phyloP scores from a whole-genome alignment of 2,888 invertebrate species.

The Gerris lacustris region DNA sequence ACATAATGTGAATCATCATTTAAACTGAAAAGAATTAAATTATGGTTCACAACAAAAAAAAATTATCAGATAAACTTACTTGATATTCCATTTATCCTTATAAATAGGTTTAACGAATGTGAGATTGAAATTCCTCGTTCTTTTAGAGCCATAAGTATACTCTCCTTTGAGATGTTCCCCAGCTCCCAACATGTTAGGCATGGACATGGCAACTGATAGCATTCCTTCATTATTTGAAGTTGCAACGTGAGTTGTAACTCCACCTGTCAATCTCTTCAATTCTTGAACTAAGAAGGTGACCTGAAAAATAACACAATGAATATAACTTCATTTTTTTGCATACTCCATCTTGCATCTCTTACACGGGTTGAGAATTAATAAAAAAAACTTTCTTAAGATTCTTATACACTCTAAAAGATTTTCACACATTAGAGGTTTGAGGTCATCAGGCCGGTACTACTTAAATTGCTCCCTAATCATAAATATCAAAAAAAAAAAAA shows the following conservation, averaged over 20 bases:
- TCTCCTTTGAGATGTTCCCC: conserved; percentile 73
- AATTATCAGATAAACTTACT: neutral
- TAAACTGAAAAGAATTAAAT: no score
- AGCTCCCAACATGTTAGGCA: conserved; percentile 76
- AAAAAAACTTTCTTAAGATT: no score
- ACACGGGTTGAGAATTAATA: no score
- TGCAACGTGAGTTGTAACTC: conserved; percentile 74
- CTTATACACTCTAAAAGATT: no score
- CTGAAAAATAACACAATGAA: conserved; percentile 38
- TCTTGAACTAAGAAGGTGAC: conserved; percentile 81
- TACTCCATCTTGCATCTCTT: no score
- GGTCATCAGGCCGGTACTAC: no score
- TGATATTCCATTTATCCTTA: neutral
- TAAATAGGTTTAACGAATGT: conserved; percentile 68
- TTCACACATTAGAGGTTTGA: no score
- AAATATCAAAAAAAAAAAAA: no score
- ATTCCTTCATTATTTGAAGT: conserved; percentile 83
- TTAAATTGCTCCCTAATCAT: no score
- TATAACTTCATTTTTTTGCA: conserved; percentile 4
- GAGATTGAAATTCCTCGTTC: conserved; percentile 66
- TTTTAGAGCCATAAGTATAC: conserved; percentile 73
- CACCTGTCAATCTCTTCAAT: conserved; percentile 65
- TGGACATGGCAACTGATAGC: conserved; percentile 55
- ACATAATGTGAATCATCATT: no score
- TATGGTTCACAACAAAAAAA: no score